Evolutionary conservation across 2,113 vertebrate genomes (phyloP).

Genomic region (Anguilla japonica): DNA sequence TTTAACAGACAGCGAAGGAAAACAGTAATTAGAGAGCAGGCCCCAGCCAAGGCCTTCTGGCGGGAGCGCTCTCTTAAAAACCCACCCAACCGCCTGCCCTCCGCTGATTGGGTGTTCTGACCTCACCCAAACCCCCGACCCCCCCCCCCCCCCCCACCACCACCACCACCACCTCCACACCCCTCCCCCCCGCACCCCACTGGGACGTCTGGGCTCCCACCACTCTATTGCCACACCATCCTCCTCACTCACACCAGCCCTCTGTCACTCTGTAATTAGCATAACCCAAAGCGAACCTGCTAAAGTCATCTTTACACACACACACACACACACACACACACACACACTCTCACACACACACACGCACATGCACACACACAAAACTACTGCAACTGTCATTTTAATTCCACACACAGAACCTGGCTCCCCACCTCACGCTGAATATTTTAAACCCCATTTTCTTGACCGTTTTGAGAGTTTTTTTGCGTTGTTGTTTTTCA

Average conservation of each 20-base stretch:
- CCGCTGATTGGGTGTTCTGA: neutral
- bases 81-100: neutral
- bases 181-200: neutral
- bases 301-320: constrained; percentile 31
- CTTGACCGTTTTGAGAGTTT: neutral
- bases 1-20: neutral
- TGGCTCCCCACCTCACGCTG: neutral
- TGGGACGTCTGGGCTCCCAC: too few species aligned
- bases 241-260: neutral
- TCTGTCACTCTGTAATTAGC: constrained; percentile 44
- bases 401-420: constrained; percentile 15
- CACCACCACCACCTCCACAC: neutral
- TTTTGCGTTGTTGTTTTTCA: neutral
- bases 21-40: neutral
- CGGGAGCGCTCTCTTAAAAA: neutral
- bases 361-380: too few species aligned
- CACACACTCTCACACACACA: constrained; percentile 12
- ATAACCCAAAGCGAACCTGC: constrained; percentile 21
- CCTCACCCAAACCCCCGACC: neutral
- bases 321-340: neutral
- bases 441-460: neutral
- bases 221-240: too few species aligned
- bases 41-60: neutral
- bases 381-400: neutral
- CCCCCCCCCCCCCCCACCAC: neutral